phyloP scores from a whole-genome alignment of 1,140 invertebrate genomes.

The Anastrepha obliqua region DNA sequence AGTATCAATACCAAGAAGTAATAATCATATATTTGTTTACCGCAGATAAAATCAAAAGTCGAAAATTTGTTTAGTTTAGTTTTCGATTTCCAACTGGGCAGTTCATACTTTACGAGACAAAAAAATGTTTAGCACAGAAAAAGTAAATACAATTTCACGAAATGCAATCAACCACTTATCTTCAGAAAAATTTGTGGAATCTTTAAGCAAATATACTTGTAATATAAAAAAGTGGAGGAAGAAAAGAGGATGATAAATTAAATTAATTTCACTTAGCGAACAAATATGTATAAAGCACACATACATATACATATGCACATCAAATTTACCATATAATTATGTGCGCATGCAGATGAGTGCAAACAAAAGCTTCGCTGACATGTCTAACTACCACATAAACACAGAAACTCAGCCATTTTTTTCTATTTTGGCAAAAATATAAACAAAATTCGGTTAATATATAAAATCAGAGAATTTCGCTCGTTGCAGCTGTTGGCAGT shows the following conservation, averaged over 20 bases:
- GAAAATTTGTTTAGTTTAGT: too few relatives aligned
- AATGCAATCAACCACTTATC: not conserved
- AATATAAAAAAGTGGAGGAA: too few relatives aligned
- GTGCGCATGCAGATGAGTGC: not conserved
- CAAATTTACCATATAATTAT: not conserved
- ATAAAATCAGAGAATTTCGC: conserved; percentile 19
- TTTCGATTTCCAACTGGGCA: too few relatives aligned
- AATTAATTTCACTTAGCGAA: conserved; percentile 23
- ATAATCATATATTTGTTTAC: too few relatives aligned
- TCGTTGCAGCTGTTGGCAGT: not conserved
- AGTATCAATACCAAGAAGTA: too few relatives aligned
- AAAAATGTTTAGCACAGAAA: too few relatives aligned
- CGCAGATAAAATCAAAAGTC: too few relatives aligned
- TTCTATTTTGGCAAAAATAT: too few relatives aligned
- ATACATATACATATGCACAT: not conserved
- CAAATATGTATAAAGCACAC: not conserved
- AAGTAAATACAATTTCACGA: not conserved
- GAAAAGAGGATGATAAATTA: not conserved
- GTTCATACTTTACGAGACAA: too few relatives aligned
- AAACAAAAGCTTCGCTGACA: not conserved
- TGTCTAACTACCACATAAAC: not conserved
- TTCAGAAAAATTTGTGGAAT: not conserved
- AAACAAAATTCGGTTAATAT: not conserved
- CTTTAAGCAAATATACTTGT: not conserved
- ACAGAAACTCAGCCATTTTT: not conserved